Evolutionary conservation across 2,797 vertebrate genomes (phyloP).

Genomic region (Neopelma chrysocephalum): DNA sequence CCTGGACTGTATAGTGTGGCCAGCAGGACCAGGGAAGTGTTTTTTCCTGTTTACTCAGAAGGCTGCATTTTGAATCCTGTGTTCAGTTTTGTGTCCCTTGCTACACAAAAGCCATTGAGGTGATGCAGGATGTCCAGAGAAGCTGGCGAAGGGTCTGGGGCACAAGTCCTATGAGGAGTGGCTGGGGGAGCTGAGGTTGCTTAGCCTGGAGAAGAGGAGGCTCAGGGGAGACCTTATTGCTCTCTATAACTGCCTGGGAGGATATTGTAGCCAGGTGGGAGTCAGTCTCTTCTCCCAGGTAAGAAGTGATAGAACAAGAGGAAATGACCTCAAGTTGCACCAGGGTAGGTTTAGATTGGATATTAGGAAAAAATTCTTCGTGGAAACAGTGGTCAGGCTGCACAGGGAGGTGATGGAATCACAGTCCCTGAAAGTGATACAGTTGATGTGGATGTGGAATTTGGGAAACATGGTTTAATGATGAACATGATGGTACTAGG

Average conservation of each 20-base stretch:
- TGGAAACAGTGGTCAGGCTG: neutral
- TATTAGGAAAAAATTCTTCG: neutral
- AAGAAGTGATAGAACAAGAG: neutral
- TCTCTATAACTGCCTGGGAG: neutral
- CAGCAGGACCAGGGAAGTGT: neutral
- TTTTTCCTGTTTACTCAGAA: neutral
- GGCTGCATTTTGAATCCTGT: neutral
- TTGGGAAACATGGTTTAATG: neutral
- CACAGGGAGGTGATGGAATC: neutral
- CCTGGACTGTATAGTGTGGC: neutral
- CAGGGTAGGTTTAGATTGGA: neutral
- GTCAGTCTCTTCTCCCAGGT: neutral
- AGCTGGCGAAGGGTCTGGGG: neutral
- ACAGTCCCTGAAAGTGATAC: neutral
- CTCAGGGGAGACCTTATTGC: neutral
- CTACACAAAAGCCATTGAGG: neutral
- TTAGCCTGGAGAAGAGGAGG: neutral
- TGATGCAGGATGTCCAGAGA: neutral
- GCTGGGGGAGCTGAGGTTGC: neutral
- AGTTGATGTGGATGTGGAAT: neutral
- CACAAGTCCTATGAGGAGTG: neutral
- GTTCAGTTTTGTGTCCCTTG: neutral
- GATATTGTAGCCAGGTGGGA: neutral
- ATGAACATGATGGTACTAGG: neutral
- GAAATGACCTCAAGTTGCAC: neutral